Evolutionary conservation across 2,797 vertebrate genomes (phyloP).

Genomic region (Loris lydekkerianus): DNA sequence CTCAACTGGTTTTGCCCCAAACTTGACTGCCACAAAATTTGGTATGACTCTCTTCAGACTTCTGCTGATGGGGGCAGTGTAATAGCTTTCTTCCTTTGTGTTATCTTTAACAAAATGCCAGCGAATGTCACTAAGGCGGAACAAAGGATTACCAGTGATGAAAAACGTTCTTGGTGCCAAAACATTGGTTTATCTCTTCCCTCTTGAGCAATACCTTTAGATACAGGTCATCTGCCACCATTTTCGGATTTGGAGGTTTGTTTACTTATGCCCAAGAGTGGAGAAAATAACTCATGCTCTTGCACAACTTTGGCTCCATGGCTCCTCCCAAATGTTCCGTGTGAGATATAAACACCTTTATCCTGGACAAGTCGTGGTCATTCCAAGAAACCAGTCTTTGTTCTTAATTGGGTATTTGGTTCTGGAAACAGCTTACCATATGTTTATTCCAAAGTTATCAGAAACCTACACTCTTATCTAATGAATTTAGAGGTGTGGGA

Average conservation of each 20-base stretch:
- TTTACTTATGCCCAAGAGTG: conserved; percentile 47
- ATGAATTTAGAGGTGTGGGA: background rate
- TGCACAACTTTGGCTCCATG: background rate
- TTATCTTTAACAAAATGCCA: conserved; percentile 25
- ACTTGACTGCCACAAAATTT: conserved; percentile 5
- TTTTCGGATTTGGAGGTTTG: background rate
- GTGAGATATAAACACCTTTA: conserved; percentile 51
- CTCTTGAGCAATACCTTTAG: background rate
- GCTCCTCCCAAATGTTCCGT: background rate
- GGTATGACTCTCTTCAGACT: conserved; percentile 19
- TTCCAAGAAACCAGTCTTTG: conserved; percentile 59
- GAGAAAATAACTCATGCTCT: conserved; percentile 57
- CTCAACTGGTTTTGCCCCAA: background rate
- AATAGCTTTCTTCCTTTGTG: conserved; percentile 75
- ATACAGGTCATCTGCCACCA: background rate
- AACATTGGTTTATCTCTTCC: background rate
- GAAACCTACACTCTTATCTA: background rate
- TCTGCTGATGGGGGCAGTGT: conserved; percentile 17
- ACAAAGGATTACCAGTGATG: background rate
- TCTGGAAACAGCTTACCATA: conserved; percentile 20
- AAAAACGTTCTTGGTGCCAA: background rate
- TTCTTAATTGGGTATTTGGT: conserved; percentile 31
- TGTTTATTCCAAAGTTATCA: background rate
- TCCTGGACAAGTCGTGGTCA: background rate
- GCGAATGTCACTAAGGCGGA: conserved; percentile 28